Evolutionary conservation across 1,140 invertebrate genomes (phyloP), one percentile per base, ranked within the genome.

Genomic region (Lutraria rhynchaena): DNA sequence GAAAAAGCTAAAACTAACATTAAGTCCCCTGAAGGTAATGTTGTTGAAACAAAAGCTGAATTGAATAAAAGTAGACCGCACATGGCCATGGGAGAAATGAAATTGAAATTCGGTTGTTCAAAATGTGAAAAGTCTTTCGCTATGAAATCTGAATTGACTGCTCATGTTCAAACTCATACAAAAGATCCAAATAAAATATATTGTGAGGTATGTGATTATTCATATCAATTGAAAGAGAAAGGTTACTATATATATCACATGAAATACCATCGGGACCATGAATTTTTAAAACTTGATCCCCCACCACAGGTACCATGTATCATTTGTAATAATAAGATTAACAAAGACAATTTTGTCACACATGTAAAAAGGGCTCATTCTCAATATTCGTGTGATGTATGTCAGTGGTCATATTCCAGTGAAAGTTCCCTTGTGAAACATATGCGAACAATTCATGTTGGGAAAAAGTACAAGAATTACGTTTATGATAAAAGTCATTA

Each of bases 171-270:
- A 27, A 69, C 33, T 5, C 75, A 78, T 69, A 31, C 29, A 1
- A 78, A 65, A 46, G 75, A 78, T 69, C 75, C 75, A 13, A 57
- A 27, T n/a, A 3, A 63, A 53, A 22, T 78, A 5, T 69, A 78
- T 58, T 78, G 75, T 69, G 75, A 78, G 51, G 51, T 78, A 19
- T 78, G 75, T 58, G 51, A 67, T 31, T 69, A 46, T 15, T 44
- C 75, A 1, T 78, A 67, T 46, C 61, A 69, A 9, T 4, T n/a
- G 13, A 78, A 65, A 58, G 75, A 78, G 33, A 78, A 78, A 27
- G 75, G 75, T 24, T 78, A 78, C 31, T 78, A 78, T 31, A 78
- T 78, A 11, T 78, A 78, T 53, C 75, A 78, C 27, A 78, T 78
- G 75, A 78, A 78, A 57, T 69, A 78, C 37, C 75, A 78, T 24